These are phyloP conservation scores for Eutolmus rufibarbis DNA, from an alignment of 2,888 invertebrate species.

Conservation along the genomic window DNA sequence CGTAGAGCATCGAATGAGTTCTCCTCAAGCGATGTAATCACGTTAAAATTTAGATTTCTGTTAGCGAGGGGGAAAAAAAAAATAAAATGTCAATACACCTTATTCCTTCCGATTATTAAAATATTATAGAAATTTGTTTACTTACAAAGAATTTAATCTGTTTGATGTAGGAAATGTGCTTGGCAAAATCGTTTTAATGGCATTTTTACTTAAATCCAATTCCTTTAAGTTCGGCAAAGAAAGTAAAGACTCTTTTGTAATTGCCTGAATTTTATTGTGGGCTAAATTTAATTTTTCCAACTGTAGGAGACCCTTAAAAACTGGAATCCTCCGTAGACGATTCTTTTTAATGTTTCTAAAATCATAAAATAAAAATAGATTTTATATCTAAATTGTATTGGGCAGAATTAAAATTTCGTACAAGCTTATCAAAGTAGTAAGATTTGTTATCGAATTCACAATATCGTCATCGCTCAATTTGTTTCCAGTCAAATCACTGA, in stretches of 20 bases:
- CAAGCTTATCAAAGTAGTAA: conserved; percentile 65
- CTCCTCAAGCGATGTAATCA: conserved; percentile 73
- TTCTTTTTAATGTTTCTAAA: conserved; percentile 75
- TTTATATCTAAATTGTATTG: too few species aligned
- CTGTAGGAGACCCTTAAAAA: conserved; percentile 78
- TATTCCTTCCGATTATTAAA: too few species aligned
- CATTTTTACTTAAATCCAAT: conserved; percentile 63
- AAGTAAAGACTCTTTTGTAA: conserved; percentile 87
- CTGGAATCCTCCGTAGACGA: conserved; percentile 77
- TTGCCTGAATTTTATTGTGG: conserved; percentile 78
- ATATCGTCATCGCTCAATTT: conserved; percentile 64
- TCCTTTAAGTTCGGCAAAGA: conserved; percentile 67
- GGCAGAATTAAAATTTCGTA: conserved; percentile 54
- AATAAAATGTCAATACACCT: neutral
- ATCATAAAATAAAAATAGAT: neutral
- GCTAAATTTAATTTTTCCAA: conserved; percentile 79
- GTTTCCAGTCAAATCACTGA: conserved; percentile 69
- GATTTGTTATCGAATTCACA: conserved; percentile 61
- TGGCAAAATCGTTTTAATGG: conserved; percentile 59
- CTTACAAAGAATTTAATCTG: conserved; percentile 45
- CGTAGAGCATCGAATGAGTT: conserved; percentile 77
- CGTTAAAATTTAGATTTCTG: conserved; percentile 77
- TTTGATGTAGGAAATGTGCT: conserved; percentile 68
- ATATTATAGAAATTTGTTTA: neutral
- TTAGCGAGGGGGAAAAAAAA: conserved; percentile 45